Percentiles rank a stretch among this genome's conserved stretches.
Evolutionary conservation across 1,140 invertebrate genomes (phyloP).

Genomic region (Zaprionus inermis): DNA sequence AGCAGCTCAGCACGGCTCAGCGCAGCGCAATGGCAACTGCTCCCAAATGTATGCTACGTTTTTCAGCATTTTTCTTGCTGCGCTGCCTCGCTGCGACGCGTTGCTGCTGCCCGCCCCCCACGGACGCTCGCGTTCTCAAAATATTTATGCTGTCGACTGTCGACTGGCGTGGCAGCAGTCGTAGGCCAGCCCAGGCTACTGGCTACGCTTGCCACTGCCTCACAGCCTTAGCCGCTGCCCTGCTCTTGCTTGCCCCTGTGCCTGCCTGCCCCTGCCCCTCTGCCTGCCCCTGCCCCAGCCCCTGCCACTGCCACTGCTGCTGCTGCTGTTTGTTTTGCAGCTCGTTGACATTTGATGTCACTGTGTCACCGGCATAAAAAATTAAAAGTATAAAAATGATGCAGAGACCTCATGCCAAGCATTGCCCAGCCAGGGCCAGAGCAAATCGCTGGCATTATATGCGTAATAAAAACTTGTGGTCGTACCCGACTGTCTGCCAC

Average conservation of each 20-base stretch:
- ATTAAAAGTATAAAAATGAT: conserved; percentile 81
- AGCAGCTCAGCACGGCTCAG: conserved; percentile 33
- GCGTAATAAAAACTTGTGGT: conserved; percentile 81
- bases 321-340: conserved; percentile 72
- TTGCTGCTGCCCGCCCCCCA: conserved; percentile 38
- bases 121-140: conserved; percentile 63
- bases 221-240: too few relatives aligned
- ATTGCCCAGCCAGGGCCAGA: background rate
- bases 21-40: conserved; percentile 47
- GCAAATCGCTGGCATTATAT: conserved; percentile 77
- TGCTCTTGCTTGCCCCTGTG: background rate
- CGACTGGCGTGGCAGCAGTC: conserved; percentile 12
- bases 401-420: conserved; percentile 36
- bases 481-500: background rate
- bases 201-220: background rate
- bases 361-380: conserved; percentile 79
- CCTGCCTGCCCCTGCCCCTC: background rate
- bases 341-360: conserved; percentile 81
- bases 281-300: background rate
- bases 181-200: conserved; percentile 7
- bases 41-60: conserved; percentile 79
- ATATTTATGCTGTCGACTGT: conserved; percentile 63
- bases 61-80: conserved; percentile 66
- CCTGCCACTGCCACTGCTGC: background rate
- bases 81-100: conserved; percentile 34